phyloP scores from a whole-genome alignment of 1,140 invertebrate genomes.

The Brachionus calyciflorus region DNA sequence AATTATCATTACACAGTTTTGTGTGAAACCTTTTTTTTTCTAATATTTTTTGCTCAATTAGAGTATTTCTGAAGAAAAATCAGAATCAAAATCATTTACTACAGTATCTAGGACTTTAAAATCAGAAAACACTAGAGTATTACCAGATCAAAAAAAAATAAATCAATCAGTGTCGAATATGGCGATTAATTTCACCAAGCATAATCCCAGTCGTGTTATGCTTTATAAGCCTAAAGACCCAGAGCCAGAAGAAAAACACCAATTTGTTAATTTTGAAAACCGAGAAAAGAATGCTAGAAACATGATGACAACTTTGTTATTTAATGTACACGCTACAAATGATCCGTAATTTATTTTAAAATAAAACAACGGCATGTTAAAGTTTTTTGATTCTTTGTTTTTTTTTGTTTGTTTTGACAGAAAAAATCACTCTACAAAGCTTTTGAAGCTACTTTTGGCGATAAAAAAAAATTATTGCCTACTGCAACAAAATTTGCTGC shows the following conservation, averaged over 20 bases:
- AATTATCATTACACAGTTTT: neutral
- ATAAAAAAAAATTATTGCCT: too few relatives aligned
- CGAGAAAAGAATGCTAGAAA: neutral
- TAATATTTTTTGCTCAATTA: neutral
- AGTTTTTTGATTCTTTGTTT: neutral
- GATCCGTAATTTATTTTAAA: neutral
- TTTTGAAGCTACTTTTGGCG: too few relatives aligned
- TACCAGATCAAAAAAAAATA: conserved; percentile 20
- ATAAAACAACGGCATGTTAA: neutral
- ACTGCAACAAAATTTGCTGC: too few relatives aligned
- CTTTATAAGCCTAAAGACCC: neutral
- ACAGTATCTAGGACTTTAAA: neutral
- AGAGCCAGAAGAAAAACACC: neutral
- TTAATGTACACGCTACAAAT: neutral
- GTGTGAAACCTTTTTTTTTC: too few relatives aligned
- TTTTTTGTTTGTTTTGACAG: too few relatives aligned
- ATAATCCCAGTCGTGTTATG: neutral
- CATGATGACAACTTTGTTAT: neutral
- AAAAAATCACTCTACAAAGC: too few relatives aligned
- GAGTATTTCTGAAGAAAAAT: neutral
- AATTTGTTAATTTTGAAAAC: neutral
- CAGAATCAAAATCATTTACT: conserved; percentile 1
- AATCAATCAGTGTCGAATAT: conserved; percentile 31
- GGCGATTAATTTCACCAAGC: conserved; percentile 11
- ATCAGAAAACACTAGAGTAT: neutral